Evolutionary conservation across 2,113 vertebrate species (phyloP).

Genomic region (Pelodiscus sinensis): DNA sequence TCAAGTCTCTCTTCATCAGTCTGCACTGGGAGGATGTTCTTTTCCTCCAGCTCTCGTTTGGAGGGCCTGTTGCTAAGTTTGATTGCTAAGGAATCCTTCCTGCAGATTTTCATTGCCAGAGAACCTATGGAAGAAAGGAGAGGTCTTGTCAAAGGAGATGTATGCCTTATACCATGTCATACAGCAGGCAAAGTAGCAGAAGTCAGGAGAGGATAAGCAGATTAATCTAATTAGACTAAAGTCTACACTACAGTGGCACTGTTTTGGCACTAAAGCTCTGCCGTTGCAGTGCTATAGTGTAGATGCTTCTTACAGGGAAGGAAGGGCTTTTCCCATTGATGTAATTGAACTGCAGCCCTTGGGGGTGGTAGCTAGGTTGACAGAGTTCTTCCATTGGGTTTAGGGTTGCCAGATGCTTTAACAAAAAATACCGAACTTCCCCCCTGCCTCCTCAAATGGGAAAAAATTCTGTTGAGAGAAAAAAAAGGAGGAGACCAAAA

Average conservation of each 20-base stretch:
- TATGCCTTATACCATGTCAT: constrained; percentile 25
- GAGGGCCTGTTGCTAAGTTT: constrained; percentile 98
- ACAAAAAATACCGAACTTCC: too few species aligned
- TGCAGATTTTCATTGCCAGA: constrained; percentile 94
- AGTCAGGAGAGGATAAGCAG: not conserved
- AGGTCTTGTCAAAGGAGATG: constrained; percentile 51
- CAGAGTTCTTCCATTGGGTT: too few species aligned
- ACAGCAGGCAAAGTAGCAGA: not conserved
- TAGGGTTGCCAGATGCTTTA: too few species aligned
- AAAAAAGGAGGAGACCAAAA: too few species aligned
- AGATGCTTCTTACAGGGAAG: not conserved
- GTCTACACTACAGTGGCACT: not conserved
- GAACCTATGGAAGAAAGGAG: constrained; percentile 80
- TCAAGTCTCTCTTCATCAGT: constrained; percentile 95
- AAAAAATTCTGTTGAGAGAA: too few species aligned
- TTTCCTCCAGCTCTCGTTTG: constrained; percentile 95
- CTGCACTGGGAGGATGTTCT: constrained; percentile 97
- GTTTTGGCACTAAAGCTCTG: not conserved
- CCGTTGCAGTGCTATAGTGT: not conserved
- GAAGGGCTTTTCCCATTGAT: not conserved
- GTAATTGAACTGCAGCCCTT: not conserved
- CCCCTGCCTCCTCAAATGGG: too few species aligned
- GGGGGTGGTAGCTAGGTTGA: too few species aligned
- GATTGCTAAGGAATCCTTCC: constrained; percentile 97
- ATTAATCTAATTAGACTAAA: not conserved